Evolutionary conservation across 92 coral and sea anemone species (phyloP).

Genomic region (Epizoanthus fatuus): DNA sequence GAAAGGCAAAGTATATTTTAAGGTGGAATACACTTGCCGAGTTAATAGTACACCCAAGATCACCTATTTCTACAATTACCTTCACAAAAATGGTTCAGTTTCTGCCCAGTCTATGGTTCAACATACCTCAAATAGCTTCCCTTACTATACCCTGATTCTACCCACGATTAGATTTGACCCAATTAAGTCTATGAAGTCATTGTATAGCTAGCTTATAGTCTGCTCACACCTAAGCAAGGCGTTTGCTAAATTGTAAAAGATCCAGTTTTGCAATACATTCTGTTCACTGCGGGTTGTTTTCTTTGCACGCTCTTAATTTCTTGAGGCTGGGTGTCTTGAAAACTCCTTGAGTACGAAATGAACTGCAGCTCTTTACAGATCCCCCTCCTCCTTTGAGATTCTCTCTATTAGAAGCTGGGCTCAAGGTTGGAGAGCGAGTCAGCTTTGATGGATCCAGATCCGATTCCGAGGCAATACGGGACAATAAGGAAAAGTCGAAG

Average conservation of each 20-base stretch:
- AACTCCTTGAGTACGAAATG: constrained; percentile 68
- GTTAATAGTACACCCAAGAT: too few relatives aligned
- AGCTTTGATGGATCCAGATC: constrained; percentile 66
- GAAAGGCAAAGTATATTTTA: too few relatives aligned
- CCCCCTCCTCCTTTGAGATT: constrained; percentile 2
- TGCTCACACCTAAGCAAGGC: too few relatives aligned
- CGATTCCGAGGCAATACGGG: constrained; percentile 45
- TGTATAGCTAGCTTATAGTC: too few relatives aligned
- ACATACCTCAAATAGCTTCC: too few relatives aligned
- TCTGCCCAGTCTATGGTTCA: too few relatives aligned
- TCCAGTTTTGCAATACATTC: neutral
- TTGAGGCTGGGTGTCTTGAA: constrained; percentile 68
- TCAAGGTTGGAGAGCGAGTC: constrained; percentile 74
- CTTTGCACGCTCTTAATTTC: constrained; percentile 26
- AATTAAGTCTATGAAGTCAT: too few relatives aligned
- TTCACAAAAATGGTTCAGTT: too few relatives aligned
- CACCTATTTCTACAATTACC: too few relatives aligned
- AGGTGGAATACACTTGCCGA: too few relatives aligned
- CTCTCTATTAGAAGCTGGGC: constrained; percentile 62
- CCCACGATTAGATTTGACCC: too few relatives aligned
- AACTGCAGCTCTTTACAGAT: constrained; percentile 37
- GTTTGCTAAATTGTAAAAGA: neutral
- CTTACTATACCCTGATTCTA: too few relatives aligned
- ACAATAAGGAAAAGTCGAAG: constrained; percentile 54
- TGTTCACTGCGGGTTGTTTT: constrained; percentile 7